Base-by-base conservation (phyloP, 1,140 invertebrate genomes). In the Magallana gigas region DNA sequence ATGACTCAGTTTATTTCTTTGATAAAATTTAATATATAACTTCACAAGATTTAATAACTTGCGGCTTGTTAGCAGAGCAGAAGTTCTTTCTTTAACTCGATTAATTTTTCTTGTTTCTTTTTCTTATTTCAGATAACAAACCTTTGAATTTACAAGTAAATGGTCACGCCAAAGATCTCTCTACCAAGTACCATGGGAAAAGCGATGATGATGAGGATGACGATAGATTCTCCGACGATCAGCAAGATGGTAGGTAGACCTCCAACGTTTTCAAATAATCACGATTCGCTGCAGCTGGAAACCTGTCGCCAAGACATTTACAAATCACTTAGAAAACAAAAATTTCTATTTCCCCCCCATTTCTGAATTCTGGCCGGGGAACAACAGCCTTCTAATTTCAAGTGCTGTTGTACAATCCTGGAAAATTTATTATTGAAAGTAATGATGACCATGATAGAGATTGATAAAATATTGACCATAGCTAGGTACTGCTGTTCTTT, bases 131-230 rank as follows among this genome's bases (percentile, higher is more conserved):
- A 92, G 91, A 91, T 71, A 90, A 91, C 68, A 88, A 91, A 89
- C 91, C 91, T 82, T 85, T 92, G 57, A 92, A 92, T 83, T 85
- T 92, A 29, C 90, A 92, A 48, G 89, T 92, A 7, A 92, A 91
- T 83, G 90, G 90, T 11, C 88, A 92, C 71, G 62, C 86, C 8
- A 91, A 90, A 81, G 91, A 92, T 80, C 62, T 89, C 29, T 83
- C 80, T n/a, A 88, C 87, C 59, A 85, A 81, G 59, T 64, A 84
- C 11, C 60, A 87, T 29, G 62, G 87, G 6, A 88, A 87, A 84
- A 91, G 89, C 84, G 91, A 91, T 18, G 90, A 91, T 71, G 91
- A 91, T 48, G 90, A 92, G 57, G 88, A 90, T 62, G 92, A 93
- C 84, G 90, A 93, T 58, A 89, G 91, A 81, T 64, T 90, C 0